Percentiles rank a stretch among this genome's conserved stretches.
phyloP scores from a whole-genome alignment of 30 jellyfish, hydroid and myxozoan species.

The Morbakka virulenta region DNA sequence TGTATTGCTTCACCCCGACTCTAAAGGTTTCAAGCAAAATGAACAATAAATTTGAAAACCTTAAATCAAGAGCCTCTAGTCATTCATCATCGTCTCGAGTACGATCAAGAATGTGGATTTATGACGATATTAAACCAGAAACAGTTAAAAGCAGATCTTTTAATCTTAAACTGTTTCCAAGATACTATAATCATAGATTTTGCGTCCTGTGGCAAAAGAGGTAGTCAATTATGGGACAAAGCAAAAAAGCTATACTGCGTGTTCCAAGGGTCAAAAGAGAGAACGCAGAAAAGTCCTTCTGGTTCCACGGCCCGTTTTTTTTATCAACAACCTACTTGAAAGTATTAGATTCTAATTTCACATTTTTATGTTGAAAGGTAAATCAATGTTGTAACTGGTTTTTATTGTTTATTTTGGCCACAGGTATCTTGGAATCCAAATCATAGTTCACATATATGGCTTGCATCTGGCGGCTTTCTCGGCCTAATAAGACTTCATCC shows the following conservation, averaged over 20 bases:
- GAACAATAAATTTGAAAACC: conserved; percentile 15
- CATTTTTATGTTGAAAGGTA: too few species aligned
- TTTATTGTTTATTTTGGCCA: too few species aligned
- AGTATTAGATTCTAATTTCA: too few species aligned
- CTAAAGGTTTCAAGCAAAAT: not conserved
- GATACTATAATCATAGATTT: not conserved
- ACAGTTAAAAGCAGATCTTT: conserved; percentile 4
- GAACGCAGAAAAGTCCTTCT: not conserved
- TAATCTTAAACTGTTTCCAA: conserved; percentile 19
- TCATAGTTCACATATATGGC: too few species aligned
- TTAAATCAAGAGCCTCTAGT: not conserved
- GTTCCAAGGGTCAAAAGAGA: not conserved
- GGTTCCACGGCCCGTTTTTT: not conserved
- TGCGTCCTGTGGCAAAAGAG: conserved; percentile 21
- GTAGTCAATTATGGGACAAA: not conserved
- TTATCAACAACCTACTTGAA: too few species aligned
- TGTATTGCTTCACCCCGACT: conserved; percentile 4
- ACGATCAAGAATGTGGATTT: conserved; percentile 3
- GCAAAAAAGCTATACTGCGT: not conserved
- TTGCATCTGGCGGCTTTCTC: too few species aligned
- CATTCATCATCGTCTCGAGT: conserved; percentile 7
- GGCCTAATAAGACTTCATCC: too few species aligned
- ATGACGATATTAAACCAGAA: conserved; percentile 7
- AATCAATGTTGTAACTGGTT: too few species aligned
- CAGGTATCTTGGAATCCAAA: too few species aligned